A percentile compares a stretch with the other conserved stretches of the same genome.
Evolutionary conservation across 2,888 invertebrate species (phyloP).

Genomic region (Synergus gifuensis): DNA sequence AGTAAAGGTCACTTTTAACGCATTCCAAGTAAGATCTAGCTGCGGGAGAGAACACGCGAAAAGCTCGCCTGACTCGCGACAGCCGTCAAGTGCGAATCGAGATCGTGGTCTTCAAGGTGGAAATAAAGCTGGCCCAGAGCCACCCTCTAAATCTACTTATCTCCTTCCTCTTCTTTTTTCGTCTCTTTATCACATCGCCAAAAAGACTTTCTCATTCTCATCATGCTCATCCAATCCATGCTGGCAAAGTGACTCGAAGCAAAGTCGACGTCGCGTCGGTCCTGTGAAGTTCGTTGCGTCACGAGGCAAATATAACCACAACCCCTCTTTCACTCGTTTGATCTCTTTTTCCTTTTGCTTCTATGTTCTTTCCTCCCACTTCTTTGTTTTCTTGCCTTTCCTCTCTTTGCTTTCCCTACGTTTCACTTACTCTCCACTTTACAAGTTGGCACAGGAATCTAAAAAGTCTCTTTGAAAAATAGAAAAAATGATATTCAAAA

Average conservation of each 20-base stretch:
- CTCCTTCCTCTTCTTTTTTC: slow-evolving; percentile 19
- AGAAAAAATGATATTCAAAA: background rate
- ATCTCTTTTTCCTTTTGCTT: slow-evolving; percentile 36
- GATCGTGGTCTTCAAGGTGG: slow-evolving; percentile 34
- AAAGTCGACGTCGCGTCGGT: slow-evolving; percentile 31
- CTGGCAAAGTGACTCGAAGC: slow-evolving; percentile 39
- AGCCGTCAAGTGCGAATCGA: slow-evolving; percentile 32
- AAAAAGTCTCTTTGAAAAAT: background rate
- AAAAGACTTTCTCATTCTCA: slow-evolving; percentile 44
- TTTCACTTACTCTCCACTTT: slow-evolving; percentile 37
- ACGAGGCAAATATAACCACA: slow-evolving; percentile 46
- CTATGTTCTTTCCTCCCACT: background rate
- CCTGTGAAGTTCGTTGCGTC: slow-evolving; percentile 50
- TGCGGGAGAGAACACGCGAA: slow-evolving; percentile 41
- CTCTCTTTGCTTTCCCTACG: slow-evolving; percentile 17
- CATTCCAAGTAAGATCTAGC: slow-evolving; percentile 42
- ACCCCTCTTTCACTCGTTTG: slow-evolving; percentile 13
- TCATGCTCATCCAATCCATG: slow-evolving; percentile 33
- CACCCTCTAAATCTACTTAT: slow-evolving; percentile 41
- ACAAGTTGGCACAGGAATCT: slow-evolving; percentile 4
- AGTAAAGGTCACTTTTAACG: slow-evolving; percentile 42
- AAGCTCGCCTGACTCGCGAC: slow-evolving; percentile 42
- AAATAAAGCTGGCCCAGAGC: slow-evolving; percentile 51
- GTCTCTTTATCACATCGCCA: slow-evolving; percentile 20
- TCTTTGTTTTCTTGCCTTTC: slow-evolving; percentile 38